These are phyloP conservation scores for Epistrophe eligans DNA, from an alignment of 2,888 invertebrate genomes.

Conservation along the genomic window DNA sequence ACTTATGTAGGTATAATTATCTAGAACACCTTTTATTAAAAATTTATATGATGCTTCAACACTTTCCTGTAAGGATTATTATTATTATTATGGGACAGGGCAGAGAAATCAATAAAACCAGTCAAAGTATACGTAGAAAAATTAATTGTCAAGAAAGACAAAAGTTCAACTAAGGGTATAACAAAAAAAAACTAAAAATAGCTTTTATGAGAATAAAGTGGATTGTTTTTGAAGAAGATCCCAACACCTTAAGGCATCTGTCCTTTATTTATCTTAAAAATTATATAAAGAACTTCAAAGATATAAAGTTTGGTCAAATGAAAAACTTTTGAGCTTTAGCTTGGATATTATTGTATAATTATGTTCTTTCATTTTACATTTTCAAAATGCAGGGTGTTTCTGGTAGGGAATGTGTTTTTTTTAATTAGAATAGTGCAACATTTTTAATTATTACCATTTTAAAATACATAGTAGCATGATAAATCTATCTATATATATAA, in stretches of 20 bases:
- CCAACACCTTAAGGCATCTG: constrained; percentile 15
- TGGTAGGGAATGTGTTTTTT: background rate
- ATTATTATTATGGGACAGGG: background rate
- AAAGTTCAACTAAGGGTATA: background rate
- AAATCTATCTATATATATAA: too few species aligned
- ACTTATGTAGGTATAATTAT: background rate
- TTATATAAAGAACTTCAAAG: constrained; percentile 16
- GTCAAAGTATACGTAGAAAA: constrained; percentile 7
- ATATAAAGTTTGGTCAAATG: constrained; percentile 25
- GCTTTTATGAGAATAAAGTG: background rate
- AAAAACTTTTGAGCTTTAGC: constrained; percentile 6
- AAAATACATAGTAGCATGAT: too few species aligned
- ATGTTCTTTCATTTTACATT: background rate
- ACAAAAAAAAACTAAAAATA: background rate
- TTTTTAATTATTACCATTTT: too few species aligned
- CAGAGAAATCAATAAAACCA: constrained; percentile 6
- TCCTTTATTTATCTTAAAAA: constrained; percentile 16
- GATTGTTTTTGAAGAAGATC: constrained; percentile 1
- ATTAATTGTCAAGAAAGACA: constrained; percentile 3
- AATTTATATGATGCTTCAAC: background rate
- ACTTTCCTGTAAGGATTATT: background rate
- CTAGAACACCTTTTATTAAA: background rate
- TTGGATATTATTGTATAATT: background rate
- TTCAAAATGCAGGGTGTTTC: background rate
- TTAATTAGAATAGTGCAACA: too few species aligned